phyloP scores from a whole-genome alignment of 2,113 vertebrate species.

The Lepidothrix coronata region DNA sequence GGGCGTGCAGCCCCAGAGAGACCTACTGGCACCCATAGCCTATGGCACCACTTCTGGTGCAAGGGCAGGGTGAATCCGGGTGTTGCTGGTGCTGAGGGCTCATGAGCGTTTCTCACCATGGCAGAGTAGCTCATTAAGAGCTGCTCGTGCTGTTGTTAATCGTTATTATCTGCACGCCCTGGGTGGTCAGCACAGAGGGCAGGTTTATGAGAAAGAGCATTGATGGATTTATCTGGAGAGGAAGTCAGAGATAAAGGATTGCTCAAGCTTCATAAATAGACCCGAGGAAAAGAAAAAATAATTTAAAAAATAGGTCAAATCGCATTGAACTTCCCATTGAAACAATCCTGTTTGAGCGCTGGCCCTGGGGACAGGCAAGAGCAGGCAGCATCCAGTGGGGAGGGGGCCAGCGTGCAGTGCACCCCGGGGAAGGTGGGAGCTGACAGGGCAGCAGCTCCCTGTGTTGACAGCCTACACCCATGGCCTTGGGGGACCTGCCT shows the following conservation, averaged over 20 bases:
- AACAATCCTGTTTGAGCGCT: background rate
- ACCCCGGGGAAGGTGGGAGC: background rate
- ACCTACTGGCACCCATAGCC: background rate
- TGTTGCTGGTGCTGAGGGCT: background rate
- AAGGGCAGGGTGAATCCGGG: background rate
- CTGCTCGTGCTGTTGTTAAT: background rate
- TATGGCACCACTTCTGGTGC: fast-evolving
- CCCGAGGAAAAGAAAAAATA: background rate
- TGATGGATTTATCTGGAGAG: conserved; percentile 4
- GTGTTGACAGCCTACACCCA: background rate
- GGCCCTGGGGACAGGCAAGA: background rate
- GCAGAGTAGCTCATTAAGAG: background rate
- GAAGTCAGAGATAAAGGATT: conserved; percentile 15
- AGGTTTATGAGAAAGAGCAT: background rate
- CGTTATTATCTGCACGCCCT: fast-evolving
- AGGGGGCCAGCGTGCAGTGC: background rate
- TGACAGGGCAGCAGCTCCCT: background rate
- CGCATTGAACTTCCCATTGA: background rate
- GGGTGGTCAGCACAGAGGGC: fast-evolving
- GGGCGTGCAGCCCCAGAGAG: background rate
- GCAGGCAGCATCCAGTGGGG: background rate
- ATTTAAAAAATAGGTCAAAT: conserved; percentile 50
- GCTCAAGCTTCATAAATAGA: conserved; percentile 47
- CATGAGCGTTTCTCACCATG: fast-evolving
- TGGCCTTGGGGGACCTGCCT: fast-evolving